Base-by-base conservation (phyloP, 2,888 invertebrate species). In the Myopa testacea region DNA sequence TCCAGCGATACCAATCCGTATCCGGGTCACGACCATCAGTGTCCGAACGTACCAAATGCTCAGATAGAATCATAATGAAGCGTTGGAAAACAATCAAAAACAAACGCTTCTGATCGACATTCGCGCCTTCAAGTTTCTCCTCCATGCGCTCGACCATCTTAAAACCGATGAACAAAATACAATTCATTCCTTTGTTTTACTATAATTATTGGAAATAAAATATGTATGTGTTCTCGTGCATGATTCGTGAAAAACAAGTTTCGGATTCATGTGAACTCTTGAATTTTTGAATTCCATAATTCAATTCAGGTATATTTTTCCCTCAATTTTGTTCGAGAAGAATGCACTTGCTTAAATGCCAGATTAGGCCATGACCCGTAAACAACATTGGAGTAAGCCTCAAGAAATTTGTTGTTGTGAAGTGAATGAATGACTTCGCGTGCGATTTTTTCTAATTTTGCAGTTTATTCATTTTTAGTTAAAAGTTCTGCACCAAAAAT, bases 61-160 rank as follows among this genome's bases (percentile, higher is more conserved):
- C 98, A 0, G 98, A 97, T 82, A 99, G 91, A 84, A 98, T 96
- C 95, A 98, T 98, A 83, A 98, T 98, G 91, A 99, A 99, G 79
- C 98, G 93, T 92, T 98, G 98, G 90, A 98, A 98, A 84, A 98
- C 96, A 88, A 98, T 98, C 80, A 98, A 93, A 90, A 98, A 98
- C 81, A 98, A 91, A 87, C 98, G 96, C 90, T 98, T 98, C 90
- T 98, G 98, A 90, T 98, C 98, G 81, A 96, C 96, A 90, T 98
- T 97, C 0, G 97, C 97, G 4, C 95, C 94, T 89, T 98, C 98
- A 78, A 98, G 89, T 79, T 95, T 95, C 88, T 98, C 98, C 88
- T 98, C 98, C 96, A 98, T 96, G 77, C 96, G 93, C 87, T 98
- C 98, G 1, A 98, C 95, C 86, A 95, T 94, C 91, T 98, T 63